Base-by-base conservation (phyloP, 2,797 vertebrate genomes). In the Platalea minor region DNA sequence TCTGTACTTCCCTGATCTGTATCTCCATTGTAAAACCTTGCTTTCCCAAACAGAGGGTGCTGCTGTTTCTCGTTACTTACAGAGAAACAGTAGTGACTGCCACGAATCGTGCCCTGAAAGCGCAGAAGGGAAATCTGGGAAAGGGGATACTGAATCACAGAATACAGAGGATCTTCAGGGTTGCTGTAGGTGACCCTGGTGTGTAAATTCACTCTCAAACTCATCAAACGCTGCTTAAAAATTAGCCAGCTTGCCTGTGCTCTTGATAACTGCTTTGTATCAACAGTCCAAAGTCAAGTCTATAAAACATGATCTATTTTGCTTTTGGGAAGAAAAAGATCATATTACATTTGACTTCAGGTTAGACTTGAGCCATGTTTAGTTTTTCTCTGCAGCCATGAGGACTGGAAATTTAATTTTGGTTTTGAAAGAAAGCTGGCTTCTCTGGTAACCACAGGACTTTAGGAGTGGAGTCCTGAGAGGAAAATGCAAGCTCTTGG, bases 381-480 rank as follows among this genome's bases (percentile, higher is more conserved):
- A 56, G n/a, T 68, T 88, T 92, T 85, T 50, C 75, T 81, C 79
- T 4, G 0, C 75, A 82, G 75, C 92, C 72, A 12, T 31, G 76
- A 91, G 48, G 80, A 56, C 67, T 94, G 80, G 92, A 91, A 94
- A 92, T 82, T 91, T 85, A 82, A 85, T 61, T 90, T 70, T 48
- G 92, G 80, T 74, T 85, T 88, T 88, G 84, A 81, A 90, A 70
- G 79, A 51, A 65, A 85, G 46, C 57, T 88, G 72, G 31, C 45
- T 88, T 88, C 53, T 53, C 51, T 85, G 67, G 61, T n/a, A 67
- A 63, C 81, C 93, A 11, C 65, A 53, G 43, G 39, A 5, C 16
- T 63, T 56, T 17, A 56, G 20, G 13, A 73, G 56, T 13, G 5
- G 77, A 89, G 73, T 72, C 70, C 67, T 20, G 54, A 13, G 50